Evolutionary conservation across 2,113 vertebrate species (phyloP), one percentile per base, ranked within the genome.

Genomic region (Antechinus flavipes): DNA sequence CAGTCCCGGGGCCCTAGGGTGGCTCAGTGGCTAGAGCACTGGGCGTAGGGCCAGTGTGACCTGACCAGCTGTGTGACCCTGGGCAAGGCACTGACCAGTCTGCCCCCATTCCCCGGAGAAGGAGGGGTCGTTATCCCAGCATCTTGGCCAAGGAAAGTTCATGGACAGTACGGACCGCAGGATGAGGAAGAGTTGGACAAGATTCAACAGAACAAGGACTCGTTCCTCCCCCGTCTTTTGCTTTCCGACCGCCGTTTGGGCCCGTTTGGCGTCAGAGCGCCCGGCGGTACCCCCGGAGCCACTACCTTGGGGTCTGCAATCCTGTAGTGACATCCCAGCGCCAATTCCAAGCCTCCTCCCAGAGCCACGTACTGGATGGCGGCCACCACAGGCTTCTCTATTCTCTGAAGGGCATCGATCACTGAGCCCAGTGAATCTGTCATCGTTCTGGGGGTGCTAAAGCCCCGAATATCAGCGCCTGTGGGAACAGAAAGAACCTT

Each of bases 291-390:
- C 30, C 90, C 54, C 14, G n/a, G 68, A 26, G 93, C 58, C 0
- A 2, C 97, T 98, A 99, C 99, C 99, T 99, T 98, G 35, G 96
- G 94, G 14, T 99, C 99, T 54, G 99, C 99, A 5, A 99, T 94
- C 54, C 99, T 99, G 97, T 99, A 99, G 98, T 99, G 99, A 98
- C 99, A 99, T 96, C 98, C 99, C 56, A 99, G 98, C 0, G 99
- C 99, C 93, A 99, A 95, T 97, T 99, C 99, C 14, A 99, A 98
- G 14, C 99, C 99, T 54, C 99, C 99, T 46, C 99, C 99, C 2
- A 99, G 94, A 55, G 99, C 99, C 8, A 99, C 0, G 0, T 99
- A 99, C 94, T 99, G 99, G 89, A 99, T 99, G 90, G 99, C 99
- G 1, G 99, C 99, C 96, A 99, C 99, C 97, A 99, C 97, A 0